These are phyloP conservation scores for Carapus acus DNA, from an alignment of 2,797 vertebrate species.

Conservation along the genomic window DNA sequence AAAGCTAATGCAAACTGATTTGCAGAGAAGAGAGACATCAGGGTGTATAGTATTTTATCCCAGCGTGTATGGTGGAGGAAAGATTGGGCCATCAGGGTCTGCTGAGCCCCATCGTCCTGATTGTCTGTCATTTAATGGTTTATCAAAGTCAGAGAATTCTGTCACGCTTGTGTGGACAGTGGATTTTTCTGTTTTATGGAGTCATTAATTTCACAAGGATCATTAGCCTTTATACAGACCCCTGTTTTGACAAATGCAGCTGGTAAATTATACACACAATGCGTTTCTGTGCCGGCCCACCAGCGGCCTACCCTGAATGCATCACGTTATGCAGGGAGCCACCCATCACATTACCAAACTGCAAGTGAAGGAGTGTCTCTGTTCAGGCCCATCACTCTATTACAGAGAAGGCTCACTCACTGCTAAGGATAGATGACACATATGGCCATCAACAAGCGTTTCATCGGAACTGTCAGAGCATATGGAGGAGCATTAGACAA, in stretches of 20 bases:
- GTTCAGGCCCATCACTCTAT: constrained; percentile 62
- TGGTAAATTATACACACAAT: constrained; percentile 90
- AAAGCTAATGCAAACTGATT: too few relatives aligned
- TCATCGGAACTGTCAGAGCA: constrained; percentile 43
- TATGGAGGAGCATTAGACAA: constrained; percentile 56
- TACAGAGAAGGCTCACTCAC: constrained; percentile 59
- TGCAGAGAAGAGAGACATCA: too few relatives aligned
- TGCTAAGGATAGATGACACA: constrained; percentile 49
- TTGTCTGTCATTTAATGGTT: constrained; percentile 86
- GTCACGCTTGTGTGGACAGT: constrained; percentile 76
- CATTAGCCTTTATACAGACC: constrained; percentile 91
- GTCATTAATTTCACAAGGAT: constrained; percentile 95
- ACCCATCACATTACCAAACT: constrained; percentile 71
- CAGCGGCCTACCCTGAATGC: constrained; percentile 59
- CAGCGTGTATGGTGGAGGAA: not conserved
- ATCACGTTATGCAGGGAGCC: constrained; percentile 85
- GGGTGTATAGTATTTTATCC: constrained; percentile 21
- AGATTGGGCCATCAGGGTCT: constrained; percentile 58
- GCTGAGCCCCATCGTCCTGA: constrained; percentile 72
- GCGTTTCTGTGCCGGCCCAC: constrained; percentile 63
- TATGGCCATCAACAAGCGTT: constrained; percentile 41
- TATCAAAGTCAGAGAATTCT: constrained; percentile 84
- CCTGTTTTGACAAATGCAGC: constrained; percentile 94
- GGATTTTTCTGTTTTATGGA: constrained; percentile 97
- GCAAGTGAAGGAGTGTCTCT: constrained; percentile 54